Evolutionary conservation across 2,797 vertebrate species (phyloP).

Genomic region (Gastrophryne carolinensis): DNA sequence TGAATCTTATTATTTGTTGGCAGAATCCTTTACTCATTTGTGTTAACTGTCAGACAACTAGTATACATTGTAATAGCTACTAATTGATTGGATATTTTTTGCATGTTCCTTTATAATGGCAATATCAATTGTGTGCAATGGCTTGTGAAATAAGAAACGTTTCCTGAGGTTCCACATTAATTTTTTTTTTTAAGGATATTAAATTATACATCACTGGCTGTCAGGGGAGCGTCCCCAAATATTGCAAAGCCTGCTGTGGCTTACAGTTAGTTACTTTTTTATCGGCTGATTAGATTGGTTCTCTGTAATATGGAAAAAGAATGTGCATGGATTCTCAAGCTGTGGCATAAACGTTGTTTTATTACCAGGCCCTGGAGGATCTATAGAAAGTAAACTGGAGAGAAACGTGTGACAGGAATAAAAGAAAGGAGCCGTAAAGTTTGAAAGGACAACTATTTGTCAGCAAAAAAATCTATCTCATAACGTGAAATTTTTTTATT

Average conservation of each 20-base stretch:
- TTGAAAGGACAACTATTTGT: conserved; percentile 3
- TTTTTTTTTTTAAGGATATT: conserved; percentile 39
- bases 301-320: conserved; percentile 45
- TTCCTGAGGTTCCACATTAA: conserved; percentile 35
- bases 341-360: conserved; percentile 50
- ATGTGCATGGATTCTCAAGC: conserved; percentile 21
- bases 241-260: conserved; percentile 37
- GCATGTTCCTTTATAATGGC: conserved; percentile 15
- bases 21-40: not conserved
- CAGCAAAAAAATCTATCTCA: conserved; percentile 3
- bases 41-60: conserved; percentile 19
- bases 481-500: conserved; percentile 10
- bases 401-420: conserved; percentile 35
- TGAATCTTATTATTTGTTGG: too few relatives aligned
- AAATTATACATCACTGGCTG: conserved; percentile 47
- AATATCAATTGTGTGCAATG: conserved; percentile 35
- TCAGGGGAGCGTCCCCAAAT: conserved; percentile 42
- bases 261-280: conserved; percentile 51
- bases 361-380: conserved; percentile 39
- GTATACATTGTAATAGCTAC: conserved; percentile 11
- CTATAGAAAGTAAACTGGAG: conserved; percentile 28
- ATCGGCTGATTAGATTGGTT: conserved; percentile 50
- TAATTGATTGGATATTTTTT: conserved; percentile 5
- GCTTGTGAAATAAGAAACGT: conserved; percentile 38
- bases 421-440: conserved; percentile 32